Evolutionary conservation across 1,140 invertebrate species (phyloP).

Genomic region (Aphis gossypii): DNA sequence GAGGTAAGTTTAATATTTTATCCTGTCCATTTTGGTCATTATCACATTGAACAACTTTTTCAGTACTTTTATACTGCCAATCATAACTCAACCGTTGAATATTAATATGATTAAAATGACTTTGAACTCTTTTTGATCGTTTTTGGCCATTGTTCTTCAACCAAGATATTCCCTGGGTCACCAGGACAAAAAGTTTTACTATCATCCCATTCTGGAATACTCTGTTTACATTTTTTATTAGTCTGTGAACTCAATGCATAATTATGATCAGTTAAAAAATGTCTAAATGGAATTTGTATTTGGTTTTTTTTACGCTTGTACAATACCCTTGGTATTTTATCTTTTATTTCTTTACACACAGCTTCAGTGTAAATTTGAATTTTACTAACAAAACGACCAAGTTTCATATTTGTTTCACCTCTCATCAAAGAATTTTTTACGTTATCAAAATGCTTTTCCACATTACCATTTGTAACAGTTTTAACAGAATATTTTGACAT

Average conservation of each 20-base stretch:
- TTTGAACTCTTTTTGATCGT: background rate
- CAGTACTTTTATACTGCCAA: background rate
- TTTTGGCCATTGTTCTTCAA: background rate
- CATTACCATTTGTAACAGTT: background rate
- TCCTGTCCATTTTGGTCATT: background rate
- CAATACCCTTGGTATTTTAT: background rate
- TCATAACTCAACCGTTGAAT: background rate
- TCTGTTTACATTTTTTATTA: too few species aligned
- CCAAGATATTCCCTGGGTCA: too few species aligned
- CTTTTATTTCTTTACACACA: background rate
- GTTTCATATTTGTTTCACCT: background rate
- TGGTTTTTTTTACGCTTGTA: background rate
- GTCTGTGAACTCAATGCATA: too few species aligned
- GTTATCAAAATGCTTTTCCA: background rate
- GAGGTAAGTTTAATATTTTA: too few species aligned
- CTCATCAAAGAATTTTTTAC: background rate
- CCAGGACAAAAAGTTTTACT: too few species aligned
- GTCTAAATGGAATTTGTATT: background rate
- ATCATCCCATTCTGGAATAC: too few species aligned
- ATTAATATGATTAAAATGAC: background rate
- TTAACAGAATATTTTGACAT: background rate
- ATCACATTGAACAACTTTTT: background rate
- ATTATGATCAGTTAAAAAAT: too few species aligned
- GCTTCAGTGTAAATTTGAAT: background rate
- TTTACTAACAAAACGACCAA: background rate